Percentiles rank a stretch among this genome's conserved stretches.
phyloP scores from a whole-genome alignment of 2,797 vertebrate genomes.

The Cuculus canorus region DNA sequence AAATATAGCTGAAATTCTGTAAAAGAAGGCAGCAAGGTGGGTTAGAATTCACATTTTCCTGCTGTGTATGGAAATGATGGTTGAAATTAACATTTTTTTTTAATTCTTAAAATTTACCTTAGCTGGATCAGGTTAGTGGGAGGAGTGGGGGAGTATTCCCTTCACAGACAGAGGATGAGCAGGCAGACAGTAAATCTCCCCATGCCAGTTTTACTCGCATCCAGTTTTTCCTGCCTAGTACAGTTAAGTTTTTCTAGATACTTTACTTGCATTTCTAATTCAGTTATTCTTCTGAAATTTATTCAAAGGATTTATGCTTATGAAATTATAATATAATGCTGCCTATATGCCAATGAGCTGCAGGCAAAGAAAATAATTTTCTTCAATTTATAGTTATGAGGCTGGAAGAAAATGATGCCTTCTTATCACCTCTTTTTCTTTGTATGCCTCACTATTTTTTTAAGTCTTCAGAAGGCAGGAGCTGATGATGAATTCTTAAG shows the following conservation, averaged over 20 bases:
- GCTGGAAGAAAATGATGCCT: conserved; percentile 80
- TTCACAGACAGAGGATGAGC: conserved; percentile 52
- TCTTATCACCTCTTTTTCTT: conserved; percentile 82
- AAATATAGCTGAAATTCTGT: conserved; percentile 72
- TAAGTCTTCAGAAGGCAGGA: conserved; percentile 85
- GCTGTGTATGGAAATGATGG: neutral
- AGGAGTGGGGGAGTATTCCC: conserved; percentile 54
- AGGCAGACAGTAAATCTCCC: conserved; percentile 35
- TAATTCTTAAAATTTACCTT: conserved; percentile 63
- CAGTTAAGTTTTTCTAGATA: conserved; percentile 81
- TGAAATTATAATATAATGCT: conserved; percentile 87
- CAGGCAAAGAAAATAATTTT: conserved; percentile 88
- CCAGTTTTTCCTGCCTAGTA: conserved; percentile 65
- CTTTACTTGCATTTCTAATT: conserved; percentile 85
- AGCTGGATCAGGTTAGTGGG: conserved; percentile 50
- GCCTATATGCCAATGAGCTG: conserved; percentile 85
- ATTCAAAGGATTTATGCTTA: conserved; percentile 88
- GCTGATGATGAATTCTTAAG: conserved; percentile 92
- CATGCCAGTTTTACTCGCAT: conserved; percentile 7
- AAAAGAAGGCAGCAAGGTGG: conserved; percentile 46
- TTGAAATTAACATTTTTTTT: conserved; percentile 26
- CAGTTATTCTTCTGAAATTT: conserved; percentile 85
- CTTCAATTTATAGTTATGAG: conserved; percentile 88
- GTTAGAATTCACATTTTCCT: conserved; percentile 20
- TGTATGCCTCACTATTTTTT: conserved; percentile 78